Percentiles rank a stretch among this genome's conserved stretches.
phyloP scores from a whole-genome alignment of 2,888 invertebrate species.

The Folsomia candida region DNA sequence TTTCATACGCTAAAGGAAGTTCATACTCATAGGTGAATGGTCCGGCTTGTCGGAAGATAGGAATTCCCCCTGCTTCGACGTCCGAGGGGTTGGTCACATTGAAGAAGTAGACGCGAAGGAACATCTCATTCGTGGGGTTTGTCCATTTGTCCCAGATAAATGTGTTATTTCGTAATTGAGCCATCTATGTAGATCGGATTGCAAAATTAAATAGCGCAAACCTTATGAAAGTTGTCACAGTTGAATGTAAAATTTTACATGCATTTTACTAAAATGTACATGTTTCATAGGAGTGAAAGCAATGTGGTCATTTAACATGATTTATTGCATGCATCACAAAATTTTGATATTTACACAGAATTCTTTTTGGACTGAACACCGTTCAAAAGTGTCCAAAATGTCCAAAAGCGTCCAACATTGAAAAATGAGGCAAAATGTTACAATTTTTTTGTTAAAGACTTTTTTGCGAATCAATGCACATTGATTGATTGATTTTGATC shows the following conservation, averaged over 20 bases:
- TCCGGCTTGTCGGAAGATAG: constrained; percentile 21
- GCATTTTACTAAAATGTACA: not conserved
- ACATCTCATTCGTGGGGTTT: constrained; percentile 19
- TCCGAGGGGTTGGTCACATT: constrained; percentile 24
- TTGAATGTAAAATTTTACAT: too few species aligned
- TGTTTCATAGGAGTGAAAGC: too few species aligned
- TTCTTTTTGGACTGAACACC: too few species aligned
- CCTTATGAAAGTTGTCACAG: not conserved
- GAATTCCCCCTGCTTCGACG: constrained; percentile 6
- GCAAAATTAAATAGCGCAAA: not conserved
- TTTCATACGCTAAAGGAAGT: not conserved
- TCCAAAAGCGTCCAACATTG: too few species aligned
- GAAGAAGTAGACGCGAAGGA: constrained; percentile 17
- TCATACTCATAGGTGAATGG: constrained; percentile 24
- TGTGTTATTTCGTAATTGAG: constrained; percentile 13
- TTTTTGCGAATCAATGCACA: too few species aligned
- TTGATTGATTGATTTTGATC: too few species aligned
- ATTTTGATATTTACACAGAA: too few species aligned
- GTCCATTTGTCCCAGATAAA: constrained; percentile 23
- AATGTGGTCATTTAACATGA: too few species aligned
- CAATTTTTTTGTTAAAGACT: too few species aligned
- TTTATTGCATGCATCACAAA: too few species aligned
- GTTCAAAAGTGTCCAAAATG: too few species aligned
- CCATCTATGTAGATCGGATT: constrained; percentile 10
- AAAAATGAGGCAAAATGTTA: too few species aligned